Conservation (phyloP, 2,113 vertebrate genomes). For the Perca flavescens region DNA sequence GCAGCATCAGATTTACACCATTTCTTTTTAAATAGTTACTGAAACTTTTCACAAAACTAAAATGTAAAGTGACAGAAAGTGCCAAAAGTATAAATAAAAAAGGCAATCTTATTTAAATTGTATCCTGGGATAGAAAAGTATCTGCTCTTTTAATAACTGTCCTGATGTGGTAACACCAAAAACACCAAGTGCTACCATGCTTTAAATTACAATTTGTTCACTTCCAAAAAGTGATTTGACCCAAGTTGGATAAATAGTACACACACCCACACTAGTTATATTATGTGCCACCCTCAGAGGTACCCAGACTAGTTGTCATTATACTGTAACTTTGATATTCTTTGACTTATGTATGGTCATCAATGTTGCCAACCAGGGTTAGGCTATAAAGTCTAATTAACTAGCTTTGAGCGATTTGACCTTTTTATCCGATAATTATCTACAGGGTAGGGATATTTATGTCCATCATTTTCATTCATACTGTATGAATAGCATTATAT, state of each 20-base stretch:
- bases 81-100: no score
- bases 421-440: constrained; percentile 28
- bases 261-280: background rate
- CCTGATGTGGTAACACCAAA: background rate
- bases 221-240: background rate
- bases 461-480: constrained; percentile 25
- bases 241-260: background rate
- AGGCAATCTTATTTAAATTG: no score
- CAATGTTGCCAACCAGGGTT: background rate
- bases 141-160: background rate
- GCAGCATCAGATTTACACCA: no score
- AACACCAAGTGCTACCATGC: background rate
- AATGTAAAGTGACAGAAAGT: no score
- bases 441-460: constrained; percentile 36
- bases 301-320: background rate
- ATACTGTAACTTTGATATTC: background rate
- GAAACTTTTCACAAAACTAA: no score
- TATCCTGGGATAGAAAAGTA: background rate
- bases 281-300: background rate
- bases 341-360: background rate
- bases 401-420: constrained; percentile 44
- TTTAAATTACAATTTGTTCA: background rate
- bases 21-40: no score
- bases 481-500: constrained; percentile 23
- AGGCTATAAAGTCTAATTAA: constrained; percentile 1